Conservation (phyloP, 2,797 vertebrate genomes). For the Pseudochirops corinnae region DNA sequence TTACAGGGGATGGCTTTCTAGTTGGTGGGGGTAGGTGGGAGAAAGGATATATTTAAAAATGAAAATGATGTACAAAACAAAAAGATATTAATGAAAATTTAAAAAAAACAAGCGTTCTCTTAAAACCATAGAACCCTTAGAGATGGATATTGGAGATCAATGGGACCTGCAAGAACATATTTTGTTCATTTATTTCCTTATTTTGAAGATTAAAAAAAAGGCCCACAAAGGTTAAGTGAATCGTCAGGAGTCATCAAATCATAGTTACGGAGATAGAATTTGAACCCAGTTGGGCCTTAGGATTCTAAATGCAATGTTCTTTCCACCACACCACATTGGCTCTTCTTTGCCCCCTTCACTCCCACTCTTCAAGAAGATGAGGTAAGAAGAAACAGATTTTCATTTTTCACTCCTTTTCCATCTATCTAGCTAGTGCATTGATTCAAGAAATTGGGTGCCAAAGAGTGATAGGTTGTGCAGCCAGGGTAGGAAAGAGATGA, state of each 20-base stretch:
- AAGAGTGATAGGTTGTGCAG: neutral
- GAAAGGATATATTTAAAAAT: neutral
- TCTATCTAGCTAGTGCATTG: neutral
- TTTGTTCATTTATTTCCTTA: neutral
- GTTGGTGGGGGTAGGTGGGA: neutral
- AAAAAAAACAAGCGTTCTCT: neutral
- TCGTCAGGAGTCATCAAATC: neutral
- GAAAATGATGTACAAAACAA: neutral
- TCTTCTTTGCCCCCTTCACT: neutral
- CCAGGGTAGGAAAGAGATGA: neutral
- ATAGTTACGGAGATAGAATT: neutral
- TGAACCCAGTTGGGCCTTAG: neutral
- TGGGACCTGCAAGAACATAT: neutral
- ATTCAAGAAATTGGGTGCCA: neutral
- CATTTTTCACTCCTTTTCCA: neutral
- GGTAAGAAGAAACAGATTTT: neutral
- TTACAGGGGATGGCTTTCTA: neutral
- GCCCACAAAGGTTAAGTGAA: neutral
- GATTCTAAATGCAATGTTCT: neutral
- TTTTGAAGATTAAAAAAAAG: neutral
- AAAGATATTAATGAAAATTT: neutral
- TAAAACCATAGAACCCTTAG: neutral
- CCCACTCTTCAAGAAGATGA: neutral
- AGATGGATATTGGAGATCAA: neutral
- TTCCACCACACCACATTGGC: neutral